Evolutionary conservation across 1,140 invertebrate genomes (phyloP), one percentile per base, ranked within the genome.

Genomic region (Brachionus manjavacas): DNA sequence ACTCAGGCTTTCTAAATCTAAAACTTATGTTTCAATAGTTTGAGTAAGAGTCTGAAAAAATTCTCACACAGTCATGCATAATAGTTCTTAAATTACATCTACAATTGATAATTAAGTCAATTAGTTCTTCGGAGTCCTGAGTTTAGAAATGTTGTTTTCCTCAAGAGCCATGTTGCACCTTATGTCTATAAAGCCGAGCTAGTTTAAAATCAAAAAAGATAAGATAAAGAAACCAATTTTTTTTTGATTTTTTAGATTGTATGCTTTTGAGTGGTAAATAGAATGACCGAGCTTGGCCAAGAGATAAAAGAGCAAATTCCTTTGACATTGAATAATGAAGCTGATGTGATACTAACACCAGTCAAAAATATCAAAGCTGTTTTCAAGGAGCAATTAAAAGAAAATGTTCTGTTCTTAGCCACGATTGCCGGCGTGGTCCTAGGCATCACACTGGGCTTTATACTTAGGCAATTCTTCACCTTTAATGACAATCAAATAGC

Each of bases 371-470:
- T 76, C 12, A 76, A 76, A 46, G n/a, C 16, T 64, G 28, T 60
- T 20, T 70, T 84, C n/a, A 72, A 72, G 49, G 35, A 84, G 43
- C 66, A 84, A 41, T 20, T 84, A 43, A 84, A 64, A 74, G 68
- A 76, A 16, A 46, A 84, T 14, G 1, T 78, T 39, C 46, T 84
- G 41, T 70, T 84, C 7, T 6, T 84, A 8, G 52, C 74, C 3
- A 84, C 76, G 16, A 78, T 84, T n/a, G 31, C 35, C 4, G 84
- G 28, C 25, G 84, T 84, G 25, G n/a, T 79, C 7, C 49, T 84
- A 3, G 84, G 84, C 12, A 68, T 84, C 12, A 46, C n/a, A 16
- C 3, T 78, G 16, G 84, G 84, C n/a, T 46, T 84, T 64, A 20
- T 49, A 25, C 6, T 84, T 4, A 70, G 84, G 49, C 25, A 31